Conservation (phyloP, 2,888 invertebrate genomes). For the Arge pagana region DNA sequence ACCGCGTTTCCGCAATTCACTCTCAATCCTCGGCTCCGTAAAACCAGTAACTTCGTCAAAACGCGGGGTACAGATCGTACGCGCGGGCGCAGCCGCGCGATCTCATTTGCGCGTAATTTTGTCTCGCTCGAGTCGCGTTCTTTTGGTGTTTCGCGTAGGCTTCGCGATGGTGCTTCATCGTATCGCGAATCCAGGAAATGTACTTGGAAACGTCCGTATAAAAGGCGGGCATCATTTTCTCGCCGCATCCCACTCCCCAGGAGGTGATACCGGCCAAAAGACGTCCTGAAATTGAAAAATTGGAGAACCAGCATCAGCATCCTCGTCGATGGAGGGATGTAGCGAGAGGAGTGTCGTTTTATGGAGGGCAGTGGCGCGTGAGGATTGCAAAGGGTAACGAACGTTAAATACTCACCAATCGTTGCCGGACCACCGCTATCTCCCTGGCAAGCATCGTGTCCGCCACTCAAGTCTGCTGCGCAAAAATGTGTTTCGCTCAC, state of each 20-base stretch:
- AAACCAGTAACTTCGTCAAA: too few relatives aligned
- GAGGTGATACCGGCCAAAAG: constrained; percentile 6
- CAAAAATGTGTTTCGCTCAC: constrained; percentile 8
- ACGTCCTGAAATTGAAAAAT: not conserved
- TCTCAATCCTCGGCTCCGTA: too few relatives aligned
- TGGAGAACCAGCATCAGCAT: not conserved
- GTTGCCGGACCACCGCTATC: constrained; percentile 16
- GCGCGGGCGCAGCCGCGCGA: too few relatives aligned
- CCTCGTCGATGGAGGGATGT: not conserved
- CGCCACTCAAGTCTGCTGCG: constrained; percentile 5
- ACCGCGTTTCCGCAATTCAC: too few relatives aligned
- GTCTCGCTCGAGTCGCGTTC: too few relatives aligned
- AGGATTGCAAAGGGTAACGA: too few relatives aligned
- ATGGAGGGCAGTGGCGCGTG: too few relatives aligned
- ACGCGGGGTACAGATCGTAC: too few relatives aligned
- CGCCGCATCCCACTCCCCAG: constrained; percentile 9
- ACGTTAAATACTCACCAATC: constrained; percentile 13
- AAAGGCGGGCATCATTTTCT: constrained; percentile 2
- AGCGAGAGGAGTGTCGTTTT: too few relatives aligned
- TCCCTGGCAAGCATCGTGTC: constrained; percentile 8
- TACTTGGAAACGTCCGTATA: constrained; percentile 4
- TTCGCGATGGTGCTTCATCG: not conserved
- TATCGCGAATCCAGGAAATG: not conserved
- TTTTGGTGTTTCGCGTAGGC: too few relatives aligned
- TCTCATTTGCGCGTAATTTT: too few relatives aligned